Evolutionary conservation across 2,797 vertebrate genomes (phyloP), one percentile per base, ranked within the genome.

Genomic region (Echiichthys vipera): DNA sequence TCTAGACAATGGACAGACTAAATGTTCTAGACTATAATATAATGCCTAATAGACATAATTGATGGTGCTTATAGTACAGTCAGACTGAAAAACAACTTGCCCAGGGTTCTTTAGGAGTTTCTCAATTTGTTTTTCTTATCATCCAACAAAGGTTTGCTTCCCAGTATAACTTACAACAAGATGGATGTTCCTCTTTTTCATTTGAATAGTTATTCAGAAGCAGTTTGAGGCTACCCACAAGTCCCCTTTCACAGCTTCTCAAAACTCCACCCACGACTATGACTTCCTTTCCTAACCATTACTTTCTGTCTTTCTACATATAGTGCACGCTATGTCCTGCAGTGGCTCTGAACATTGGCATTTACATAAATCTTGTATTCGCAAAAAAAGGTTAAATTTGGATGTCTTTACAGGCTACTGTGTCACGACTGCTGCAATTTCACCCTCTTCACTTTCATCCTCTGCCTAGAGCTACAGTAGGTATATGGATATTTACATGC

Each of bases 11-110:
- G 20, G 27, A 53, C 22, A 36, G 11, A 63, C 14, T 65, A 49
- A 70, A 74, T 59, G 22, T 42, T 27, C 40, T 36, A 45, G 39
- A 74, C 36, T 30, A 39, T 47, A 45, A 76, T 67, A 65, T 55
- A 62, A 78, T 36, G 25, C 51, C 56, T 64, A 50, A 85, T 55
- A 43, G 5, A 24, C 20, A 46, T 68, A 84, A 73, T 20, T 75
- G 24, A 79, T 81, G 65, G 15, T 42, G 45, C 49, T 49, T 47
- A 56, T 56, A 25, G 7, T 42, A 71, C 54, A 81, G 42, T 77
- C 49, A 36, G 30, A 69, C 32, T 64, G 51, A 79, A 74, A 84
- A 85, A 78, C 58, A 68, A 65, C 63, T 65, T 32, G 51, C 25
- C 55, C 18, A 46, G 40, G 39, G 53, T 69, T 30, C n/a, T 56